Percentiles rank a stretch among this genome's conserved stretches.
Conservation (phyloP, 92 coral and sea anemone species). For the Parazoanthus darwini region DNA sequence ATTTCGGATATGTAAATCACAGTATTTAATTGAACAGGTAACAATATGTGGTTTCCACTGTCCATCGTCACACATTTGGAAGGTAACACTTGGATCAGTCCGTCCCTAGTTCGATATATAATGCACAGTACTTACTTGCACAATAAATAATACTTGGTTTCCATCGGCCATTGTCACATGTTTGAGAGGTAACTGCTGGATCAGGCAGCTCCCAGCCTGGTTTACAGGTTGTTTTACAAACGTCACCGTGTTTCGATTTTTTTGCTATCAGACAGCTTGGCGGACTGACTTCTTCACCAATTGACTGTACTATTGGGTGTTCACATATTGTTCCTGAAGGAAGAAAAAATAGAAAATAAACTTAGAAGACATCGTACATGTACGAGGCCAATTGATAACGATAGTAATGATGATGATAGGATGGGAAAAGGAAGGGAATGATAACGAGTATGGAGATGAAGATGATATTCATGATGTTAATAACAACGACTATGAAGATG, state of each 20-base stretch:
- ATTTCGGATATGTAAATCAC: too few relatives aligned
- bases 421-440: not conserved
- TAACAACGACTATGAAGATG: not conserved
- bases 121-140: not conserved
- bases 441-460: not conserved
- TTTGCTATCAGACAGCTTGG: not conserved
- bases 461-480: not conserved
- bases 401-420: not conserved
- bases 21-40: too few relatives aligned
- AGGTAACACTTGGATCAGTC: too few relatives aligned
- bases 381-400: not conserved
- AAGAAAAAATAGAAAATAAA: not conserved
- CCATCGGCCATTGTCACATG: not conserved
- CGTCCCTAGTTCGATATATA: not conserved
- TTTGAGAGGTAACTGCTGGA: not conserved
- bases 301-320: not conserved
- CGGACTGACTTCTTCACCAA: not conserved
- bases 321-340: not conserved
- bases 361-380: not conserved
- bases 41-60: too few relatives aligned
- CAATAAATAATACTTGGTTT: not conserved
- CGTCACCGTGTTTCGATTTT: constrained; percentile 18
- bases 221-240: constrained; percentile 22
- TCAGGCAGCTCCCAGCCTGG: constrained; percentile 13
- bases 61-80: too few relatives aligned